phyloP scores from a whole-genome alignment of 2,797 vertebrate genomes.

The Xenopus petersii region DNA sequence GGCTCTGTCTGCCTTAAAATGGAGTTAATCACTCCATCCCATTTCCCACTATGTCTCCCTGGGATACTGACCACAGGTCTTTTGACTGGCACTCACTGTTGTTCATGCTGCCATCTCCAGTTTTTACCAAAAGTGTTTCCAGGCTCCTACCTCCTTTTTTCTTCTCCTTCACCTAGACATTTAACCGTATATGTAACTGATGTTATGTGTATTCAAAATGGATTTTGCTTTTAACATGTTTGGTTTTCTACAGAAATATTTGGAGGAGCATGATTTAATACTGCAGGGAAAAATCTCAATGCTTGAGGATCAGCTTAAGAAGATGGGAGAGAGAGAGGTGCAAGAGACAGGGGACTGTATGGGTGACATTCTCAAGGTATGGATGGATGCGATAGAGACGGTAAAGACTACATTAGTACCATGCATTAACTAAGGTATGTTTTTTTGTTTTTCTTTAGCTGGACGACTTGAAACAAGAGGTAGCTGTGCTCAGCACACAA shows the following conservation, averaged over 20 bases:
- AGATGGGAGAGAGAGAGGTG: slow-evolving; percentile 53
- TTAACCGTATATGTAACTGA: too few species aligned
- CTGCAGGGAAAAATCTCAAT: slow-evolving; percentile 85
- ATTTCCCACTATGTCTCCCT: too few species aligned
- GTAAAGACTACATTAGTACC: not conserved
- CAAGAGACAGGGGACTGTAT: slow-evolving; percentile 85
- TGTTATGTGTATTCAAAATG: too few species aligned
- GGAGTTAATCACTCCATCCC: too few species aligned
- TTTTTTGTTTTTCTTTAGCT: slow-evolving; percentile 54
- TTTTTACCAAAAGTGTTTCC: too few species aligned
- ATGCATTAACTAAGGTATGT: not conserved
- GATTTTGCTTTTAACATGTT: too few species aligned
- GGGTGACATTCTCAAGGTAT: slow-evolving; percentile 84
- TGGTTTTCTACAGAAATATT: slow-evolving; percentile 69
- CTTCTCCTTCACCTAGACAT: too few species aligned
- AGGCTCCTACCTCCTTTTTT: too few species aligned
- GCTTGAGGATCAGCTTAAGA: slow-evolving; percentile 80
- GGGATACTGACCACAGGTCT: too few species aligned
- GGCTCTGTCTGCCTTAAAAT: too few species aligned
- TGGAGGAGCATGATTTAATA: slow-evolving; percentile 83
- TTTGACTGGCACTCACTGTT: too few species aligned
- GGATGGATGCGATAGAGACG: not conserved
- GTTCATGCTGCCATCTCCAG: too few species aligned
- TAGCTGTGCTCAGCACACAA: slow-evolving; percentile 56
- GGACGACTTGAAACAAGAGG: slow-evolving; percentile 73